phyloP scores from a whole-genome alignment of 2,797 vertebrate genomes.

The Thaleichthys pacificus region DNA sequence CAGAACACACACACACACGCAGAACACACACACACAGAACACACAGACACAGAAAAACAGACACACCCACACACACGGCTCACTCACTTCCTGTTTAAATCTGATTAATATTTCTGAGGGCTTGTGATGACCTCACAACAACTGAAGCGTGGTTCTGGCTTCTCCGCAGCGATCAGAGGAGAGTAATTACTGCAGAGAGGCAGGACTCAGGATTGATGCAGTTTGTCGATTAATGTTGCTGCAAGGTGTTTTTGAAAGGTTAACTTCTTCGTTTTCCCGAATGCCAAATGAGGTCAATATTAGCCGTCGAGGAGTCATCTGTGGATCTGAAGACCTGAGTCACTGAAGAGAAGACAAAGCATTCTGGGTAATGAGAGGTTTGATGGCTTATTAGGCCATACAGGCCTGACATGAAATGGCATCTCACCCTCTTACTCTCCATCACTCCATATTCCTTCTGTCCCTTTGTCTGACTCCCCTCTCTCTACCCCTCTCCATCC shows the following conservation, averaged over 20 bases:
- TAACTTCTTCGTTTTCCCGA: conserved; percentile 78
- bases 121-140: conserved; percentile 76
- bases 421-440: background rate
- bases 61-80: conserved; percentile 33
- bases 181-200: conserved; percentile 80
- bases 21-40: conserved; percentile 26
- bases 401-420: conserved; percentile 35
- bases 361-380: conserved; percentile 48
- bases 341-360: conserved; percentile 57
- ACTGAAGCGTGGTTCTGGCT: conserved; percentile 78
- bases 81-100: conserved; percentile 68
- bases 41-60: conserved; percentile 28
- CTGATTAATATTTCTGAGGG: conserved; percentile 75
- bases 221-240: conserved; percentile 85
- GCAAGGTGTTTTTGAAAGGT: conserved; percentile 83
- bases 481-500: background rate
- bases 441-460: background rate
- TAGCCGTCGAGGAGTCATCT: conserved; percentile 60
- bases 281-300: conserved; percentile 79
- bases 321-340: conserved; percentile 69
- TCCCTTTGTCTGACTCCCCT: background rate
- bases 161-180: conserved; percentile 73
- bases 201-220: conserved; percentile 78
- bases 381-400: conserved; percentile 51
- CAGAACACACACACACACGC: background rate